A percentile compares a stretch with the other conserved stretches of the same genome.
Conservation (phyloP, 2,797 vertebrate genomes). For the Pagetopsis macropterus region DNA sequence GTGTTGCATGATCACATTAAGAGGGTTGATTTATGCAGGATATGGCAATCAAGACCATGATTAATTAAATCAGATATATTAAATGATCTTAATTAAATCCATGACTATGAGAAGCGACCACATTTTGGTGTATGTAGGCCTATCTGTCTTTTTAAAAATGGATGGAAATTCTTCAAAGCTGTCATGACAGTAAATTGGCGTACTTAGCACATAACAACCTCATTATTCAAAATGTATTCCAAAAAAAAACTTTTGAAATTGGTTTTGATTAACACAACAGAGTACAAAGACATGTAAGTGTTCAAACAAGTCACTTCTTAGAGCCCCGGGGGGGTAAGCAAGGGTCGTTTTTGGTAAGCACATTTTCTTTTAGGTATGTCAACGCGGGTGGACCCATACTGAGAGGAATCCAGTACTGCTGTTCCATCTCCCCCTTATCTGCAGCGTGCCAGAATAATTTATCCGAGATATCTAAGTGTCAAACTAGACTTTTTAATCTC, state of each 20-base stretch:
- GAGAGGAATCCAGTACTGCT: conserved; percentile 54
- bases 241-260: conserved; percentile 24
- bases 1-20: conserved; percentile 28
- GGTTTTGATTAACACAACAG: conserved; percentile 13
- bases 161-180: background rate
- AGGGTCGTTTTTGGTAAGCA: conserved; percentile 21
- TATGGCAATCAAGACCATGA: conserved; percentile 14
- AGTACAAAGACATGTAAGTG: conserved; percentile 3
- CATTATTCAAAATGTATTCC: conserved; percentile 30
- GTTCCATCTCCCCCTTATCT: conserved; percentile 38
- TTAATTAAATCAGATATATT: conserved; percentile 30
- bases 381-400: conserved; percentile 42
- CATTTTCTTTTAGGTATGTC: conserved; percentile 48
- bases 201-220: conserved; percentile 18
- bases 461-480: conserved; percentile 55
- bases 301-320: conserved; percentile 39
- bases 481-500: conserved; percentile 67
- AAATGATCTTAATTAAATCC: conserved; percentile 44
- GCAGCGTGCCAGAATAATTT: conserved; percentile 50
- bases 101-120: conserved; percentile 2
- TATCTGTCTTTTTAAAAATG: conserved; percentile 3
- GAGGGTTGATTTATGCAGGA: conserved; percentile 22
- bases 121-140: background rate
- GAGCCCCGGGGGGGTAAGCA: conserved; percentile 3
- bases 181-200: background rate